Conservation (phyloP, 2,888 invertebrate species). For the Tromatobia lineatoria region DNA sequence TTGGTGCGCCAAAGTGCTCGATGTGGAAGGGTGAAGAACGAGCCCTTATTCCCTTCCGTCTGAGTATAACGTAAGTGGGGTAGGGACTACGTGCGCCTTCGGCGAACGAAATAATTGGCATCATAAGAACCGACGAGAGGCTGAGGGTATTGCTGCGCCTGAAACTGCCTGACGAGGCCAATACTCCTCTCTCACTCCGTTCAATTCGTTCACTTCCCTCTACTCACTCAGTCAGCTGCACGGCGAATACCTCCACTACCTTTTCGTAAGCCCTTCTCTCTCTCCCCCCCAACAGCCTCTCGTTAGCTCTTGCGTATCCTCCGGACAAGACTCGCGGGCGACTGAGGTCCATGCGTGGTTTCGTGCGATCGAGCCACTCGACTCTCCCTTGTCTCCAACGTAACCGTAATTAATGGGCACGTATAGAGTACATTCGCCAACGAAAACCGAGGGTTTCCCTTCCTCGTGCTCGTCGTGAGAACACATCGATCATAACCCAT, state of each 20-base stretch:
- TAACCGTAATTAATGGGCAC: constrained; percentile 70
- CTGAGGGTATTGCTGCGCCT: constrained; percentile 74
- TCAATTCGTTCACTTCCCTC: constrained; percentile 38
- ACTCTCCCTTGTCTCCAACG: constrained; percentile 41
- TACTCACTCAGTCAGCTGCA: constrained; percentile 43
- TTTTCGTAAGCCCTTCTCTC: constrained; percentile 44
- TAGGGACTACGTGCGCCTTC: constrained; percentile 76
- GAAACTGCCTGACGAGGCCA: constrained; percentile 82
- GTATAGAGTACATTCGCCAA: constrained; percentile 26
- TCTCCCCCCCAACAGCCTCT: constrained; percentile 36
- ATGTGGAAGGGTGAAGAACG: constrained; percentile 44
- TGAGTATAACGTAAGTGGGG: constrained; percentile 76
- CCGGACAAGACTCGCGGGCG: constrained; percentile 52
- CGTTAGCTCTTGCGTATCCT: constrained; percentile 49
- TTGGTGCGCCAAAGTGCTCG: constrained; percentile 45
- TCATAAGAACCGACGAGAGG: constrained; percentile 81
- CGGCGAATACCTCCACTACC: constrained; percentile 45
- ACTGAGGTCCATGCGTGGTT: constrained; percentile 78
- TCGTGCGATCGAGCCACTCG: constrained; percentile 81
- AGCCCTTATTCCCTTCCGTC: constrained; percentile 64
- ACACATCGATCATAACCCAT: neutral
- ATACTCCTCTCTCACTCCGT: constrained; percentile 70
- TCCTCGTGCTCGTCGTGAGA: constrained; percentile 20
- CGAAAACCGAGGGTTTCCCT: constrained; percentile 14
- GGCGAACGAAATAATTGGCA: constrained; percentile 82